A percentile compares a stretch with the other conserved stretches of the same genome.
These are phyloP conservation scores for Heliconius hortense DNA, from an alignment of 2,888 invertebrate genomes.

Conservation along the genomic window DNA sequence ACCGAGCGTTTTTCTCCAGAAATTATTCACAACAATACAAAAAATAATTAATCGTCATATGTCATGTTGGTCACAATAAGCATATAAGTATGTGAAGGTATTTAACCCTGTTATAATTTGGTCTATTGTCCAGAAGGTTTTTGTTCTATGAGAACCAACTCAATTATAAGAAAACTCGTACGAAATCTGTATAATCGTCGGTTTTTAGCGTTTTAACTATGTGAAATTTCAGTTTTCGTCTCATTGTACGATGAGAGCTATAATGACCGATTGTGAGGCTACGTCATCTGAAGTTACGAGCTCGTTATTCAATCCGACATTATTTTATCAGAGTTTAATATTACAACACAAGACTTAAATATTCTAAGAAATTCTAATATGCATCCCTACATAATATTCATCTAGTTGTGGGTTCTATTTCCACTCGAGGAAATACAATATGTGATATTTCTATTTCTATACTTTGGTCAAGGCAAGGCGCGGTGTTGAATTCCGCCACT, in stretches of 20 bases:
- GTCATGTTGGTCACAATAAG: conserved; percentile 73
- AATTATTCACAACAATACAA: conserved; percentile 53
- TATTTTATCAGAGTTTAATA: not conserved
- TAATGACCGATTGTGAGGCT: conserved; percentile 57
- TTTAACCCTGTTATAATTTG: conserved; percentile 77
- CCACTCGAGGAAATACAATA: too few species aligned
- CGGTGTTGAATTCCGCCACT: too few species aligned
- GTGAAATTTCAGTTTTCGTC: conserved; percentile 73
- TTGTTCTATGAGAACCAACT: conserved; percentile 80
- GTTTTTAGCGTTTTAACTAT: conserved; percentile 80
- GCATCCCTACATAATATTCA: not conserved
- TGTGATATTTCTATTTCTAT: too few species aligned
- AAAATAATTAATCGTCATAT: conserved; percentile 73
- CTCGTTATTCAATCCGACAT: conserved; percentile 27
- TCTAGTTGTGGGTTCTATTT: too few species aligned
- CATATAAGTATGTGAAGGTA: conserved; percentile 78
- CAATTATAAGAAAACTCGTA: conserved; percentile 72
- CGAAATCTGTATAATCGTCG: conserved; percentile 78
- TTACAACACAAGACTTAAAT: not conserved
- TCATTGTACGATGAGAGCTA: conserved; percentile 67
- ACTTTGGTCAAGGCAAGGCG: too few species aligned
- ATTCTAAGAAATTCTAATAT: not conserved
- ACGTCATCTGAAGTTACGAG: conserved; percentile 46
- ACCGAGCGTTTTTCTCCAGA: conserved; percentile 37
- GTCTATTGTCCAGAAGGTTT: conserved; percentile 77